Conservation (phyloP, 2,113 vertebrate genomes). For the Nymphicus hollandicus region DNA sequence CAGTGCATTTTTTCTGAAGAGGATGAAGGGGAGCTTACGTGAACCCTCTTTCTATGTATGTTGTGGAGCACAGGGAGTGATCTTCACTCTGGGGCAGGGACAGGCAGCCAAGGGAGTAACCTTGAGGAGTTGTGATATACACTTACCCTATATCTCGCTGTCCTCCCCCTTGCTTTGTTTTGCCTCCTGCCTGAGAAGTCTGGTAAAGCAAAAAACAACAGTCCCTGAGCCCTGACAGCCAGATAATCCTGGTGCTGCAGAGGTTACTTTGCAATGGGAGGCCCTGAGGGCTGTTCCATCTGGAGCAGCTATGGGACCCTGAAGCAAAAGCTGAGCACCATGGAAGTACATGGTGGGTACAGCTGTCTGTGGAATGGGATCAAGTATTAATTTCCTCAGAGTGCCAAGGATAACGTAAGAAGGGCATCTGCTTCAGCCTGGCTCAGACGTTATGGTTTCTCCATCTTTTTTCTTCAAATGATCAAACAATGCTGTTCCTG, state of each 20-base stretch:
- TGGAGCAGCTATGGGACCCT: not conserved
- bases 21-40: not conserved
- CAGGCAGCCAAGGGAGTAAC: not conserved
- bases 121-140: not conserved
- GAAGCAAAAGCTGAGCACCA: not conserved
- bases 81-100: not conserved
- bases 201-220: not conserved
- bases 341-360: not conserved
- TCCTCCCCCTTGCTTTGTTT: not conserved
- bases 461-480: not conserved
- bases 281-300: not conserved
- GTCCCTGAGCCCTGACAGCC: not conserved
- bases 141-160: not conserved
- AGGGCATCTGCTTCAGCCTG: not conserved
- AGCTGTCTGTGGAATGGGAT: not conserved
- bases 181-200: not conserved
- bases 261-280: not conserved
- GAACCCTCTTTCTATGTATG: rapidly evolving
- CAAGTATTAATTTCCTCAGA: not conserved
- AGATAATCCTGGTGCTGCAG: not conserved
- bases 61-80: not conserved
- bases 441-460: not conserved
- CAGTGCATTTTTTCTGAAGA: not conserved
- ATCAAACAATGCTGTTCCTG: not conserved
- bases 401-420: not conserved